These are phyloP conservation scores for Aricia artaxerxes DNA, from an alignment of 2,888 invertebrate genomes.

Conservation along the genomic window DNA sequence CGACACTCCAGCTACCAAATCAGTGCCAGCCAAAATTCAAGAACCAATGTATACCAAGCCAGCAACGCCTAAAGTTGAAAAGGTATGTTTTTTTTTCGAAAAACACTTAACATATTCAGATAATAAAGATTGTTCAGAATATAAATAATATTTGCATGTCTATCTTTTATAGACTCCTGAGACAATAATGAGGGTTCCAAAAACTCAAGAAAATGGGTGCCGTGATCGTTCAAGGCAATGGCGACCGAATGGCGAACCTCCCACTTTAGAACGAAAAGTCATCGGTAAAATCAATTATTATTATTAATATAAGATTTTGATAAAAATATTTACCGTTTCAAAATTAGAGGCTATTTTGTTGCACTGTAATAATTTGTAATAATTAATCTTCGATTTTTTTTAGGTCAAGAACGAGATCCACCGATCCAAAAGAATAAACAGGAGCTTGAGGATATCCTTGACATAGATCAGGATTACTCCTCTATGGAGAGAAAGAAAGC, in stretches of 20 bases:
- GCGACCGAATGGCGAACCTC: slow-evolving; percentile 36
- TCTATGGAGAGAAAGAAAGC: slow-evolving; percentile 68
- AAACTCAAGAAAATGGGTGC: slow-evolving; percentile 57
- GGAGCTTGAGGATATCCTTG: slow-evolving; percentile 72
- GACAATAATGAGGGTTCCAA: slow-evolving; percentile 54
- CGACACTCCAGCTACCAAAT: slow-evolving; percentile 60
- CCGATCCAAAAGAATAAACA: slow-evolving; percentile 60
- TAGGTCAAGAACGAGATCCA: slow-evolving; percentile 71
- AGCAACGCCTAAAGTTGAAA: slow-evolving; percentile 57
- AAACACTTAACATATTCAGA: not conserved
- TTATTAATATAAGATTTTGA: too few relatives aligned
- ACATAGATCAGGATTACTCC: slow-evolving; percentile 67
- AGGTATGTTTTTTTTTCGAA: slow-evolving; percentile 3
- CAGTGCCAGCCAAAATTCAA: slow-evolving; percentile 65
- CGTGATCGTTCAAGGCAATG: slow-evolving; percentile 52
- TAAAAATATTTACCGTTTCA: too few relatives aligned
- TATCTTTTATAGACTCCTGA: slow-evolving; percentile 51
- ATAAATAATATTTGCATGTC: not conserved
- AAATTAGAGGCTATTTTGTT: too few relatives aligned
- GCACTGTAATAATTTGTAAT: not conserved
- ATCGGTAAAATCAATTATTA: slow-evolving; percentile 51
- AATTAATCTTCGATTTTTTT: not conserved
- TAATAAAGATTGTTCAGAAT: not conserved
- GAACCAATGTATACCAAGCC: slow-evolving; percentile 71
- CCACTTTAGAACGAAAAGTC: slow-evolving; percentile 58